Conservation (phyloP, 2,888 invertebrate genomes). For the Hypomecis punctinalis region DNA sequence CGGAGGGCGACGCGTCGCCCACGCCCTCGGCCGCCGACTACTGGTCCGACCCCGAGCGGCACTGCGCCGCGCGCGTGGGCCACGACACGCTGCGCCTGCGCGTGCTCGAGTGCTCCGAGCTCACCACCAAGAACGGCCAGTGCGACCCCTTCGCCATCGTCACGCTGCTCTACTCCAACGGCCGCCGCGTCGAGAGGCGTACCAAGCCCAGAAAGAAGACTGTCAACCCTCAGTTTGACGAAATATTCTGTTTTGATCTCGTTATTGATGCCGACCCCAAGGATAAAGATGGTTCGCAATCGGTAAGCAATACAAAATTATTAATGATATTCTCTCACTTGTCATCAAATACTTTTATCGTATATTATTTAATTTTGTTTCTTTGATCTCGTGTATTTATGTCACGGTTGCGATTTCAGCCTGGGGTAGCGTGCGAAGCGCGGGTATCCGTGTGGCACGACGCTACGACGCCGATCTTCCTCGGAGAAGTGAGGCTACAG, state of each 20-base stretch:
- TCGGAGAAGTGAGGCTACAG: constrained; percentile 94
- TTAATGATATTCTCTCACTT: too few relatives aligned
- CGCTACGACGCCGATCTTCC: constrained; percentile 92
- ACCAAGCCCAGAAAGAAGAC: constrained; percentile 96
- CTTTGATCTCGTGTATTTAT: not conserved
- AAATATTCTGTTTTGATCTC: constrained; percentile 92
- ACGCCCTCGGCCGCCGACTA: constrained; percentile 80
- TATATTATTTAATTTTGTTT: not conserved
- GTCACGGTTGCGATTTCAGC: constrained; percentile 50
- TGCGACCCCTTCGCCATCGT: constrained; percentile 96
- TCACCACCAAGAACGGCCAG: constrained; percentile 94
- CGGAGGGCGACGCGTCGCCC: constrained; percentile 71
- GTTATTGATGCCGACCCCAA: constrained; percentile 85
- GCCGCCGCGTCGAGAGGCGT: constrained; percentile 90
- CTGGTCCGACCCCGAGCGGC: constrained; percentile 81
- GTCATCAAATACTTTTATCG: too few relatives aligned
- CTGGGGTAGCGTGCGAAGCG: constrained; percentile 91
- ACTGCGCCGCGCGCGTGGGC: constrained; percentile 75
- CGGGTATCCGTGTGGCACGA: constrained; percentile 95
- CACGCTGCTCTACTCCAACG: constrained; percentile 92
- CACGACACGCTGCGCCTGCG: constrained; percentile 85
- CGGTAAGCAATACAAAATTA: constrained; percentile 65
- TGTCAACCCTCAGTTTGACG: constrained; percentile 94
- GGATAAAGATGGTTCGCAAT: constrained; percentile 82
- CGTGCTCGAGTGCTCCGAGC: constrained; percentile 93